Base-by-base conservation (phyloP, 2,113 vertebrate genomes). In the Sitta europaea region DNA sequence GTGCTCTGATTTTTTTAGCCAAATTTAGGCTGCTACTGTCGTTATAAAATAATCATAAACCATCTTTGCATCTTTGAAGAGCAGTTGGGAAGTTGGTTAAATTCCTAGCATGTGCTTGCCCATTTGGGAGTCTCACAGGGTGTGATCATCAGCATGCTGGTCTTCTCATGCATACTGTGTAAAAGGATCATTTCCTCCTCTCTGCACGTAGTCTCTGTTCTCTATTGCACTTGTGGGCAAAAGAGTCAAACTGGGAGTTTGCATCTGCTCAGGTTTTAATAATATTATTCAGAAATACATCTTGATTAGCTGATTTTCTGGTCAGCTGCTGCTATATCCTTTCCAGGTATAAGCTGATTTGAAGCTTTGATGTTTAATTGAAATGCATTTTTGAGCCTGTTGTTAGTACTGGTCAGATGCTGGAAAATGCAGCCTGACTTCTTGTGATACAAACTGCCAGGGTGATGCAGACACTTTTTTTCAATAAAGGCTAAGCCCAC, bases 291-390 rank as follows among this genome's bases (percentile, higher is more conserved):
- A 6, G n/a, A 92, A 86, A 83, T 70, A 62, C 0, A 1, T 74
- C 71, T 62, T 86, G 65, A 86, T 89, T 87, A 92, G 61, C 20
- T 85, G 61, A 20, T 75, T 86, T 94, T 81, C 65, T 89, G 55
- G 40, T 76, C 57, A 84, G 63, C 40, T 7, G 0, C 59, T 89
- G 61, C 36, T 81, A 77, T 84, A 73, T 75, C 43, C 47, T 78
- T 80, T 24, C 17, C 70, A 87, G 47, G 65, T 91, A 72, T 67
- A 91, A 84, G 40, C 53, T 85, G 70, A 83, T 92, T 92, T 89
- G 73, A 89, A 91, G 73, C 75, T 94, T 73, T 92, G 91, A 94
- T 92, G 75, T 88, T 92, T 95, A 94, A 94, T 62, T 88, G 35
- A 93, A 86, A 70, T 12, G 19, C 4, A 4, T 9, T 73, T 63